Percentiles rank a stretch among this genome's conserved stretches.
Evolutionary conservation across 1,140 invertebrate species (phyloP).

Genomic region (Cephus cinctus): DNA sequence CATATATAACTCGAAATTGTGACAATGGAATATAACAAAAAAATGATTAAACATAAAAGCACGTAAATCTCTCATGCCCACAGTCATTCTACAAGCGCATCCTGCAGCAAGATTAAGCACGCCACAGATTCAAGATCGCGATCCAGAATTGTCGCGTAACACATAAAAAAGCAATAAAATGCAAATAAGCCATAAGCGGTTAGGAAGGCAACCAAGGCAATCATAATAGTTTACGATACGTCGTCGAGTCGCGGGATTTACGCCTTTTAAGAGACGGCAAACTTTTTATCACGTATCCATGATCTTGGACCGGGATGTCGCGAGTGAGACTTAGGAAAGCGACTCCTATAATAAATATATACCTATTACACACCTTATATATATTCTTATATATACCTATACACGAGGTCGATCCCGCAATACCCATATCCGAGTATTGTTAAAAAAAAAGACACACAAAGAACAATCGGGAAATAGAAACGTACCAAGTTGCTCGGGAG

Average conservation of each 20-base stretch:
- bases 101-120: not conserved
- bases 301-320: too few species aligned
- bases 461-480: not conserved
- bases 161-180: slow-evolving; percentile 28
- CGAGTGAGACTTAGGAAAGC: slow-evolving; percentile 9
- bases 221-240: not conserved
- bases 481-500: slow-evolving; percentile 5
- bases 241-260: too few species aligned
- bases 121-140: not conserved
- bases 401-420: not conserved
- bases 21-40: too few species aligned
- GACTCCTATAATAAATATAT: not conserved
- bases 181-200: slow-evolving; percentile 20
- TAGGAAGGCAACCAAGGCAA: not conserved
- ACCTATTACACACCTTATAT: slow-evolving; percentile 3
- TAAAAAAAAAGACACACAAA: not conserved
- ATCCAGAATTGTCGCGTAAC: slow-evolving; percentile 11
- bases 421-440: not conserved
- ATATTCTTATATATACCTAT: too few species aligned
- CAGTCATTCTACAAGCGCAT: not conserved
- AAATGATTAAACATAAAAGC: not conserved
- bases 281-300: too few species aligned
- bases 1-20: too few species aligned
- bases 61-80: not conserved
- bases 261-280: too few species aligned